phyloP scores from a whole-genome alignment of 2,797 vertebrate genomes.

The Macrochelys suwanniensis region DNA sequence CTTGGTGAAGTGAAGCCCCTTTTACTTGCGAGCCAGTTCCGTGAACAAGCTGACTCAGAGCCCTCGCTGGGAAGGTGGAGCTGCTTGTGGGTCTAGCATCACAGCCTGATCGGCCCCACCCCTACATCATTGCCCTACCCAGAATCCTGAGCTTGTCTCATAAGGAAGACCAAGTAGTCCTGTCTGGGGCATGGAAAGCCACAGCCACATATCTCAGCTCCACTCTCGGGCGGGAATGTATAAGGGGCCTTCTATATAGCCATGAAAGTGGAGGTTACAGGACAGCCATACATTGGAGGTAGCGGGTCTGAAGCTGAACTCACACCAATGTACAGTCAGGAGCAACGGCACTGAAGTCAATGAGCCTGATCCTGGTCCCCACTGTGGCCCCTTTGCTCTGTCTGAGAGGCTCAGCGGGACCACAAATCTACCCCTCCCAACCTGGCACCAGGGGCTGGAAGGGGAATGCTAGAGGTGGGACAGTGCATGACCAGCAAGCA shows the following conservation, averaged over 20 bases:
- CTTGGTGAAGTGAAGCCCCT: too few relatives aligned
- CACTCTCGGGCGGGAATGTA: background rate
- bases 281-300: too few relatives aligned
- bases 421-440: background rate
- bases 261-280: background rate
- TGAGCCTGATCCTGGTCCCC: background rate
- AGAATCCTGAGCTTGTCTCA: too few relatives aligned
- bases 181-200: background rate
- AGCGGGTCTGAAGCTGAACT: background rate
- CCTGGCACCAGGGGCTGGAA: background rate
- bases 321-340: background rate
- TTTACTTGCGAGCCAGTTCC: too few relatives aligned
- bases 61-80: too few relatives aligned
- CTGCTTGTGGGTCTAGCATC: too few relatives aligned
- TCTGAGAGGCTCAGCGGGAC: background rate
- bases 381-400: background rate
- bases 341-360: background rate
- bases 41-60: too few relatives aligned
- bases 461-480: background rate
- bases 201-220: background rate
- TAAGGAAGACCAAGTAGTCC: too few relatives aligned
- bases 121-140: too few relatives aligned
- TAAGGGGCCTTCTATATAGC: background rate
- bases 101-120: too few relatives aligned
- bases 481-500: background rate